Evolutionary conservation across 1,140 invertebrate genomes (phyloP), one percentile per base, ranked within the genome.

Genomic region (Drosophila kanapiae): DNA sequence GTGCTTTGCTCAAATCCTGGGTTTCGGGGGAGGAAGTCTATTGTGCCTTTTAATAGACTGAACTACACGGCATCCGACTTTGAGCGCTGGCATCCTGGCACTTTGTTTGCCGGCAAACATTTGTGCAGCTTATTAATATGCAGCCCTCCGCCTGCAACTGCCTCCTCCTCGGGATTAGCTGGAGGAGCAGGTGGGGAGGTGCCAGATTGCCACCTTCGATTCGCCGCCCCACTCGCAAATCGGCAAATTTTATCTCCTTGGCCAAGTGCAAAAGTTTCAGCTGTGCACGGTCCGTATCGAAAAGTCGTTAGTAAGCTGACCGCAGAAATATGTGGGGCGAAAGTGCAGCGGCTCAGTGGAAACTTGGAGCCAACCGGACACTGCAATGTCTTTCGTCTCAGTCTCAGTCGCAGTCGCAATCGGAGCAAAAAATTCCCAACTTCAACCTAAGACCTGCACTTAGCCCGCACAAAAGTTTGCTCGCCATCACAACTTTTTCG

Each of bases 281-380:
- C 54, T 47, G 68, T 59, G 37, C 56, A 51, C 59, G 77, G 76
- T 78, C 47, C 80, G 76, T 87, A 87, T 87, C 84, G 83, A 80
- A 87, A 87, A 87, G 83, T 83, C 83, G 83, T 87, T 87, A 77
- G 83, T 83, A 87, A 87, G 83, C 83, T 87, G 83, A 87, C 83
- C 83, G 63, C 84, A 87, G 74, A 76, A 80, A 70, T 54, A 84
- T 53, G 80, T 69, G 70, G 79, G 75, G 40, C 69, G 14, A 62
- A 69, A 71, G 40, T 45, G 69, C 31, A 70, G 58, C 51, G 37
- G 49, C 59, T 60, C 74, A 27, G 48, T 14, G 38, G 42, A 79
- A 79, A 68, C 37, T 67, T 60, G 31, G 40, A 60, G 45, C 60
- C 45, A 49, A 61, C 53, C 75, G 77, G 54, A 33, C 63, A 47